A percentile compares a stretch with the other conserved stretches of the same genome.
These are phyloP conservation scores for Vultur gryphus DNA, from an alignment of 2,797 vertebrate genomes.

Conservation along the genomic window DNA sequence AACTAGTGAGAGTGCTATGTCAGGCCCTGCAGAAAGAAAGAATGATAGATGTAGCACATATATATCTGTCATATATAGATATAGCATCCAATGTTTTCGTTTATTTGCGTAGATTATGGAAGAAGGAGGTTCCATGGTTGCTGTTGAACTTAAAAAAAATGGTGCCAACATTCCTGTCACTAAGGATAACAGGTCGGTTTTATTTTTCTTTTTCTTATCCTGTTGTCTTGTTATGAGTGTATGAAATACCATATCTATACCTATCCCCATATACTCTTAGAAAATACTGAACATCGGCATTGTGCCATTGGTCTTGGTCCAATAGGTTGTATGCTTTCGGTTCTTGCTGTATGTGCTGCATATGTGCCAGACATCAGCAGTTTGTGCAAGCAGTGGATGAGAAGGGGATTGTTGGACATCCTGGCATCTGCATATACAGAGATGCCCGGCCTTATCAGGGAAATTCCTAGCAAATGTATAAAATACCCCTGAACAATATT, in stretches of 20 bases:
- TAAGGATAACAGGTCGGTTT: slow-evolving; percentile 69
- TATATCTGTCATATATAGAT: background rate
- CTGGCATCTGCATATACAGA: background rate
- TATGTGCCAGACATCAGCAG: background rate
- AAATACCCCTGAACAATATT: background rate
- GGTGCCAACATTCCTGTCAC: slow-evolving; percentile 69
- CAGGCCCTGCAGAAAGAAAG: background rate
- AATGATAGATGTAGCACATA: background rate
- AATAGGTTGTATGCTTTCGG: background rate
- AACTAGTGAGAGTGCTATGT: background rate
- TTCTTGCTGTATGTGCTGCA: background rate
- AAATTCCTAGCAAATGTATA: background rate
- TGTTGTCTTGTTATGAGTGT: background rate
- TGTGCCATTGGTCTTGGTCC: background rate
- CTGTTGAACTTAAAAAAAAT: slow-evolving; percentile 66
- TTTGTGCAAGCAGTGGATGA: background rate
- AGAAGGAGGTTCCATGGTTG: background rate
- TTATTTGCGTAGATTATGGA: background rate
- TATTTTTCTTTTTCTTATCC: background rate
- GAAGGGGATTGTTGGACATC: background rate
- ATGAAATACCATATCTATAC: background rate
- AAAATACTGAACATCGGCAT: background rate
- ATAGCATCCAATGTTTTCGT: background rate
- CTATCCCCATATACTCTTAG: background rate
- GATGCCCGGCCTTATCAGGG: background rate